Conservation (phyloP, 2,797 vertebrate species). For the Ctenopoma multispine region DNA sequence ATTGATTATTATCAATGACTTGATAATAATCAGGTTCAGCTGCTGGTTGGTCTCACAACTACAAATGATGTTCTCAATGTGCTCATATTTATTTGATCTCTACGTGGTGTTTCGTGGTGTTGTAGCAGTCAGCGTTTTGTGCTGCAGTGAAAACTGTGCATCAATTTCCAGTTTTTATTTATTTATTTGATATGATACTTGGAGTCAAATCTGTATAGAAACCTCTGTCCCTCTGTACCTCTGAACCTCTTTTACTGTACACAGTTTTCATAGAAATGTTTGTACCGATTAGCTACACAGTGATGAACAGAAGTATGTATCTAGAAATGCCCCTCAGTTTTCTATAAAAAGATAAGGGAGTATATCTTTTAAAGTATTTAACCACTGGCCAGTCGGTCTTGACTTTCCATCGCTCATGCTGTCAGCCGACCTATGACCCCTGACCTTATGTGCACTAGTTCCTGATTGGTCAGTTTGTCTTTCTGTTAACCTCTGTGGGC, state of each 20-base stretch:
- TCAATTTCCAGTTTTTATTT: neutral
- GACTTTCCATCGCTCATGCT: conserved; percentile 68
- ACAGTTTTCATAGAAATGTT: neutral
- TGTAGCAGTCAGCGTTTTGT: neutral
- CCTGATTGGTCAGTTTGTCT: conserved; percentile 66
- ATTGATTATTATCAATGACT: too few species aligned
- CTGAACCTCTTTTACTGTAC: too few species aligned
- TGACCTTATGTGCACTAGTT: conserved; percentile 73
- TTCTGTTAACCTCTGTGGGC: conserved; percentile 56
- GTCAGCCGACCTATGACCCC: conserved; percentile 66
- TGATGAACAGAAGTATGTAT: neutral
- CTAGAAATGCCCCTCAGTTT: neutral
- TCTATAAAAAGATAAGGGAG: conserved; percentile 51
- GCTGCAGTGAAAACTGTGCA: neutral
- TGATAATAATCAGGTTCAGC: neutral
- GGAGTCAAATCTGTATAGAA: neutral
- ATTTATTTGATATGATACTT: neutral
- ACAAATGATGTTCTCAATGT: neutral
- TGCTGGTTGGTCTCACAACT: neutral
- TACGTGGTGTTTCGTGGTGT: too few species aligned
- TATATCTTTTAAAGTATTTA: conserved; percentile 40
- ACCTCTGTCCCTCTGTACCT: neutral
- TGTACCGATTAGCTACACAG: too few species aligned
- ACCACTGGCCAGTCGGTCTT: conserved; percentile 41
- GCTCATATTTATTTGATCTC: neutral